Evolutionary conservation across 2,797 vertebrate species (phyloP).

Genomic region (Zenarchopterus dispar): DNA sequence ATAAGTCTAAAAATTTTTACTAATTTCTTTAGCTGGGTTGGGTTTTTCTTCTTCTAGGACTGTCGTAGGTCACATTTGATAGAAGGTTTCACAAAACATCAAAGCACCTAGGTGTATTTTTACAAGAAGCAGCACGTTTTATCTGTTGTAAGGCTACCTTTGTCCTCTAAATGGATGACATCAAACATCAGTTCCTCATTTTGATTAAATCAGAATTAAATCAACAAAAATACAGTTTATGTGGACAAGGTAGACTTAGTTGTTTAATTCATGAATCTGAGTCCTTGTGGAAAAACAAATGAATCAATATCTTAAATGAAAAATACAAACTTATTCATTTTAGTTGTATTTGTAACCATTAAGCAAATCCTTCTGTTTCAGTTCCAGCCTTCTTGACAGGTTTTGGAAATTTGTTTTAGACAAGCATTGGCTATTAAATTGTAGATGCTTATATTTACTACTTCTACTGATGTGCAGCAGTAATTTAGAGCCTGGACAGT

Average conservation of each 20-base stretch:
- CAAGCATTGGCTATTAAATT: too few species aligned
- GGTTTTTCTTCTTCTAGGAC: not conserved
- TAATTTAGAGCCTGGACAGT: too few species aligned
- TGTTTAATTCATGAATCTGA: slow-evolving; percentile 40
- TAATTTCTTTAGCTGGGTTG: not conserved
- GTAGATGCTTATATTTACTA: too few species aligned
- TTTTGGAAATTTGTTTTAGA: not conserved
- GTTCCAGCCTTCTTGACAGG: not conserved
- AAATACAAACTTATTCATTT: slow-evolving; percentile 13
- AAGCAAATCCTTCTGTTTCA: slow-evolving; percentile 12
- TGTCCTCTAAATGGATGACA: slow-evolving; percentile 22
- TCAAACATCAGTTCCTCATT: not conserved
- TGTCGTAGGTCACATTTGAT: not conserved
- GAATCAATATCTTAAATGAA: slow-evolving; percentile 7
- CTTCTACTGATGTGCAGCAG: too few species aligned
- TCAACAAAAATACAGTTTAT: not conserved
- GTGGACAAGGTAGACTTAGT: slow-evolving; percentile 20
- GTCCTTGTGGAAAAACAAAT: slow-evolving; percentile 12
- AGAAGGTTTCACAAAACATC: not conserved
- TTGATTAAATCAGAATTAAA: not conserved
- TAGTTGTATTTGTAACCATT: slow-evolving; percentile 24
- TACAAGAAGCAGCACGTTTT: not conserved
- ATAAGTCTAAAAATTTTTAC: not conserved
- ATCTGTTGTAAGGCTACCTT: not conserved
- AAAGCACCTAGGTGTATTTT: not conserved